These are phyloP conservation scores for Podarcis lilfordi DNA, from an alignment of 2,797 vertebrate genomes.

Conservation along the genomic window DNA sequence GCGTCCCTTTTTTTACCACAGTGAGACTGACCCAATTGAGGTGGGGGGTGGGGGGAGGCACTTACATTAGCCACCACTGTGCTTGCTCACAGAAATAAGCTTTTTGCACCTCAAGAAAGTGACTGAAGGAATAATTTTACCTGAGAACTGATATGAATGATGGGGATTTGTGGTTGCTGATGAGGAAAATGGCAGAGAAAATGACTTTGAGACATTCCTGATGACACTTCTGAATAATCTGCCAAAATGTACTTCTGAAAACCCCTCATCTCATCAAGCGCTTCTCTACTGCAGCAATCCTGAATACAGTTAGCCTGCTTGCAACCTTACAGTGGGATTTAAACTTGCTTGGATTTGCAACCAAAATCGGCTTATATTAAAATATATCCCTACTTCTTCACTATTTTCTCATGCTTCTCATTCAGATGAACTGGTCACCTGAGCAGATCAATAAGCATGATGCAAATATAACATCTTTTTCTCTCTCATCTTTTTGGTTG, in stretches of 20 bases:
- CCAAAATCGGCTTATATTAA: background rate
- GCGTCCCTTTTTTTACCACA: too few relatives aligned
- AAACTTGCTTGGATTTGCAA: background rate
- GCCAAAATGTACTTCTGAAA: background rate
- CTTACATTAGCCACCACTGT: too few relatives aligned
- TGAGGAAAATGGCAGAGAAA: slow-evolving; percentile 1
- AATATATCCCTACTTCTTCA: background rate
- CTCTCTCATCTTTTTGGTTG: too few relatives aligned
- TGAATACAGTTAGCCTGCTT: background rate
- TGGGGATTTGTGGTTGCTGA: background rate
- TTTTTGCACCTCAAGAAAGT: background rate
- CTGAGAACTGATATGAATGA: background rate
- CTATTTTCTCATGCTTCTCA: background rate
- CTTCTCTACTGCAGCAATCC: background rate
- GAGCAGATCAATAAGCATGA: background rate
- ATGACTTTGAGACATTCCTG: background rate
- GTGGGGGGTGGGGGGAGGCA: too few relatives aligned
- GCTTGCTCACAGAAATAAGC: too few relatives aligned
- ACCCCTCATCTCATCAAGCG: too few relatives aligned
- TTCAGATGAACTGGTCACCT: background rate
- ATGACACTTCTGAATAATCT: background rate
- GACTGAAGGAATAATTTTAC: background rate
- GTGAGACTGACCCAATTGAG: too few relatives aligned
- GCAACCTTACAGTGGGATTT: background rate
- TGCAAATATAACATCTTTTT: background rate